Evolutionary conservation across 2,113 vertebrate species (phyloP), one percentile per base, ranked within the genome.

Genomic region (Phodopus roborovskii): DNA sequence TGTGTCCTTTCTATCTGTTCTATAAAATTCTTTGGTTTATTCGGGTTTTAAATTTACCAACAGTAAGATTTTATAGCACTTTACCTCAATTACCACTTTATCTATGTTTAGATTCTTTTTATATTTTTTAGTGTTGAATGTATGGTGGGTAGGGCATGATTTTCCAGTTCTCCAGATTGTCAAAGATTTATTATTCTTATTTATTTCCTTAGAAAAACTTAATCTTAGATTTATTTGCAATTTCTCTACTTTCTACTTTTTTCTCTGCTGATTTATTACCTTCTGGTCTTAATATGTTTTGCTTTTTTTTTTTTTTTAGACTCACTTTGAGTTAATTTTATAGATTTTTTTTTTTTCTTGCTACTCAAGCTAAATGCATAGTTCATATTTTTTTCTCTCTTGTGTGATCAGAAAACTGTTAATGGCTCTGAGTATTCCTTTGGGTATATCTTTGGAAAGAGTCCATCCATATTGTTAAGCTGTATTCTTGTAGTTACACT

Each of bases 351-450:
- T 79, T 39, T 39, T 79, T n/a, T 56, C 30, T 93, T 92, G 39
- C 17, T 88, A 78, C 66, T 77, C 17, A 36, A 87, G 20, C 50
- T 78, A 39, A 91, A 93, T 5, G 19, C 10, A 20, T 84, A 70
- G 10, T 62, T 87, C 17, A 62, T 56, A 5, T 26, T 24, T 82
- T 75, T 75, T 42, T 16, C 13, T 84, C 62, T 94, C 60, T 71
- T 71, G 5, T 7, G 56, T 53, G 42, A 68, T 93, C 83, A 88
- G 36, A 93, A 93, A 83, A 78, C 88, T 70, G 30, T 88, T 88
- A 86, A 94, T 58, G 30, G 15, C 74, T 93, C 74, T 64, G 22
- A 87, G 79, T 78, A 79, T 74, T 94, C 90, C 83, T 95, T 97
- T 93, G 96, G 36, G 66, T 78, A n/a, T 90, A 81, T 79, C 74